Evolutionary conservation across 2,888 invertebrate species (phyloP), one percentile per base, ranked within the genome.

Genomic region (Ennomos quercinarius): DNA sequence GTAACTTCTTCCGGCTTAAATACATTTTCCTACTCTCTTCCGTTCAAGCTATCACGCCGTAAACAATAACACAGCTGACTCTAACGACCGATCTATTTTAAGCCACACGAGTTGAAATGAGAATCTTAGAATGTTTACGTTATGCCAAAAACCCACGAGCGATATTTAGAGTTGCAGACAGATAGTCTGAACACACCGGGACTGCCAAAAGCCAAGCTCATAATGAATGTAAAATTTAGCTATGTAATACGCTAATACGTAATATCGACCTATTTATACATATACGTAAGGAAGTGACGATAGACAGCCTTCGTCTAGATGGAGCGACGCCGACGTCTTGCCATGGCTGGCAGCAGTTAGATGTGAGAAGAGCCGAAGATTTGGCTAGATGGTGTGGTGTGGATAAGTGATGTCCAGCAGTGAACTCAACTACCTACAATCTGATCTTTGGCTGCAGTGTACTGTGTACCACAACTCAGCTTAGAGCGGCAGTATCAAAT

Each of bases 91-190:
- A 41, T 62, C 57, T 65, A 61, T 63, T 63, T 61, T 40, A 54
- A 41, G 35, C 38, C 2, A 8, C 12, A 40, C 45, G 52, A 42
- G 39, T 54, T 27, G 27, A 27, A 27, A 36, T 57, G 10, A n/a
- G n/a, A 42, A 47, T 50, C 44, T 2, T 17, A 38, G 40, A 47
- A 27, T 54, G 56, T 56, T 58, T 54, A 54, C 49, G 39, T 38
- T 62, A 66, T 73, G 76, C 74, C 74, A 77, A 78, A 67, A 64
- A 60, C 48, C 59, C 64, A 67, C 65, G 68, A 60, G 51, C 50
- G 53, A 54, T 63, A 63, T 66, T 61, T 63, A 47, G 52, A 63
- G 61, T 67, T 56, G 70, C 50, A 73, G 73, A 72, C 76, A 70
- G 66, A 71, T 64, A 57, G 75, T 72, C 71, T 73, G 70, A 61